These are phyloP conservation scores for Merops nubicus DNA, from an alignment of 2,113 vertebrate species.

Conservation along the genomic window DNA sequence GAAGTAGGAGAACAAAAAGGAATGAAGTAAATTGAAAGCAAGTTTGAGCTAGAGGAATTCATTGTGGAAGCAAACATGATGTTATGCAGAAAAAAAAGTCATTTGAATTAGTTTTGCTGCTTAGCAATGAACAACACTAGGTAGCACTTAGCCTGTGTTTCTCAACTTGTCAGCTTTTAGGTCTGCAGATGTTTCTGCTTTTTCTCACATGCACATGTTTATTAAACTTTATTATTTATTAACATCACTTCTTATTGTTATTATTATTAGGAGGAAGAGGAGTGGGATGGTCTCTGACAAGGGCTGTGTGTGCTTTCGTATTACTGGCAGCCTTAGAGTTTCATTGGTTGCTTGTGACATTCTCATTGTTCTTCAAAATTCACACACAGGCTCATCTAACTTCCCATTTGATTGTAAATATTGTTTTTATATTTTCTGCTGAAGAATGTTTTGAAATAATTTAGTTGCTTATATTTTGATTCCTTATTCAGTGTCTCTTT, in stretches of 20 bases:
- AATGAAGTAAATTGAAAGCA: neutral
- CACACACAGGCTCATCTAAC: neutral
- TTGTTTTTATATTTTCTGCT: neutral
- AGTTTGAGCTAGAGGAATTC: neutral
- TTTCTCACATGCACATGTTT: neutral
- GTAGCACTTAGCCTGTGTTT: neutral
- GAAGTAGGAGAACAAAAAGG: neutral
- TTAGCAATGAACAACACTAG: neutral
- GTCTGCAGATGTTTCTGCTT: neutral
- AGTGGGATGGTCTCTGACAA: neutral
- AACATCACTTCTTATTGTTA: too few relatives aligned
- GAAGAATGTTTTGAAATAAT: neutral
- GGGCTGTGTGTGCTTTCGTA: neutral
- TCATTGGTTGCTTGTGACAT: neutral
- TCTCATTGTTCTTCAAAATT: neutral
- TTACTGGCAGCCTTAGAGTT: accelerated
- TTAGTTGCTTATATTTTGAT: neutral
- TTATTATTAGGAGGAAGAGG: too few relatives aligned
- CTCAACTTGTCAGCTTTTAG: neutral
- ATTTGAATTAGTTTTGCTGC: neutral
- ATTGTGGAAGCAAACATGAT: neutral
- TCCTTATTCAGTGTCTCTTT: neutral
- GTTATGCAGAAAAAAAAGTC: neutral
- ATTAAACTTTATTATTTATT: too few relatives aligned
- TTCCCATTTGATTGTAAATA: neutral